Percentiles rank a stretch among this genome's conserved stretches.
phyloP scores from a whole-genome alignment of 2,797 vertebrate species.

The Megalops cyprinoides region DNA sequence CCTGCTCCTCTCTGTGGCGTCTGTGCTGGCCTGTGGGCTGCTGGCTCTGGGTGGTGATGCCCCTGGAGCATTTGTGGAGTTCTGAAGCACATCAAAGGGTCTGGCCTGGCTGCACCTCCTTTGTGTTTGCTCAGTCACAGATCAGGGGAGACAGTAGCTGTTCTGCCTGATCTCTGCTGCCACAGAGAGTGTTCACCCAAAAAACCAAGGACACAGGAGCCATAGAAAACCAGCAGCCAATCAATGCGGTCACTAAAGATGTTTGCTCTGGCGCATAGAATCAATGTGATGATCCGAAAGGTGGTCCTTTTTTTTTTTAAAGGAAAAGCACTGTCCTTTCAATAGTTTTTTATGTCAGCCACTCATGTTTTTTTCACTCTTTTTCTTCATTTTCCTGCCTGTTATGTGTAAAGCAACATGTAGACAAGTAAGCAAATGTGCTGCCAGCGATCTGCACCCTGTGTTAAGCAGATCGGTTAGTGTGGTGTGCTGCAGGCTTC shows the following conservation, averaged over 20 bases:
- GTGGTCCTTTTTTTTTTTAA: background rate
- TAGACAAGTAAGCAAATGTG: background rate
- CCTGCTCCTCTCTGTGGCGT: background rate
- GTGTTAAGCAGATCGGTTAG: background rate
- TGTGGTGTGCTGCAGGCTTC: background rate
- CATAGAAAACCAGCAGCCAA: background rate
- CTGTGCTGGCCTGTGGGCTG: background rate
- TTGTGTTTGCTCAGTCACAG: conserved; percentile 15
- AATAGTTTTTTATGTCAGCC: background rate
- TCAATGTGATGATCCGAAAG: background rate
- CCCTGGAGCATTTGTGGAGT: background rate
- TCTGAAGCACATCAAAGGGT: conserved; percentile 23
- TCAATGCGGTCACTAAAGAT: background rate
- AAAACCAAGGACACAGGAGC: background rate
- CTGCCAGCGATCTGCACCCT: conserved; percentile 28
- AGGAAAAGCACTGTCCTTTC: background rate
- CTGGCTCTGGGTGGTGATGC: background rate
- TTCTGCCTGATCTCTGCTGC: background rate
- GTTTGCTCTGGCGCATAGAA: background rate
- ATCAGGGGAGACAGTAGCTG: background rate
- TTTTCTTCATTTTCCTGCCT: background rate
- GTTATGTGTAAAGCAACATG: background rate
- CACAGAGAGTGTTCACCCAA: background rate
- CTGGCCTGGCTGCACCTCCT: conserved; percentile 14
- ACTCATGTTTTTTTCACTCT: background rate